Base-by-base conservation (phyloP, 2,888 invertebrate genomes). In the Troides oblongomaculatus region DNA sequence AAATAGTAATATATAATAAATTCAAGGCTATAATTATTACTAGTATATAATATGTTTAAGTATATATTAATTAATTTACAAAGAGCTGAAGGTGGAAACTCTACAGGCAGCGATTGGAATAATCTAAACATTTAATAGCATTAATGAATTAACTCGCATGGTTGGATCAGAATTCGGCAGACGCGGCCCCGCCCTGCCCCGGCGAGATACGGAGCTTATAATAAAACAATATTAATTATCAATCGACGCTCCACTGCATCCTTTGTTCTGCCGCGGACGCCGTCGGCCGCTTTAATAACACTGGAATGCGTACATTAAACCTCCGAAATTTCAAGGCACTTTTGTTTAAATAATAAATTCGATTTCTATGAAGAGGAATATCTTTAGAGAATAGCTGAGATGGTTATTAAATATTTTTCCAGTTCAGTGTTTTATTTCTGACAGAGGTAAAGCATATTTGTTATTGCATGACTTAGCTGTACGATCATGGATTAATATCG, bases 161-260 rank as follows among this genome's bases (percentile, higher is more conserved):
- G 78, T 64, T 84, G 87, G 76, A 72, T 79, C 74, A 77, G 81
- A 78, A 82, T 85, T 81, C 76, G 77, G 76, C 75, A 72, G 72
- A 74, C 71, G 73, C 72, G 74, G 64, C 68, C 73, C 75, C 68
- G 74, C 76, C 80, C 76, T 81, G 83, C 77, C 76, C 73, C 73
- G 75, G 74, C 73, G 78, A 86, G 89, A 89, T 88, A 89, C 81
- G 81, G 68, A 77, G 85, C 85, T 88, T 86, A 88, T 87, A 87
- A 88, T 87, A 87, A 87, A 88, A 88, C 88, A 88, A 87, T 88
- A 88, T 87, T 88, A 88, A 88, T 87, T 86, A 89, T 86, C 82
- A 82, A 82, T 82, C 76, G 81, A 78, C 81, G 83, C 81, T 81
- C 77, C 75, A 80, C 72, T 80, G 82, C 68, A 66, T 79, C 80